Base-by-base conservation (phyloP, 2,888 invertebrate genomes). In the Microdon myrmicae region DNA sequence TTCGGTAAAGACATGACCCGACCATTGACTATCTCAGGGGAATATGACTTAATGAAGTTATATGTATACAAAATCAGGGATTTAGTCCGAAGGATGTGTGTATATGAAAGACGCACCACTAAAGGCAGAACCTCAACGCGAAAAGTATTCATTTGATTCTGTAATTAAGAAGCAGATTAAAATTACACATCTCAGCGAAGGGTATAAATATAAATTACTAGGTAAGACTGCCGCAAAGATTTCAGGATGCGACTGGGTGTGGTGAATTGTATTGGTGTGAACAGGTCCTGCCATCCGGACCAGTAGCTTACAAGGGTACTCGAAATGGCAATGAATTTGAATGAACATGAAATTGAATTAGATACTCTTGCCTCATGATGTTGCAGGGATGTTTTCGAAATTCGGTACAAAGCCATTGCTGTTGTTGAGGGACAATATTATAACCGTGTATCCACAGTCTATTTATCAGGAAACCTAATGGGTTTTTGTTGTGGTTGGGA, bases 331-430 rank as follows among this genome's bases (percentile, higher is more conserved):
- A 59, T 58, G 66, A 58, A 66, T 66, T 59, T 39, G 34, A 66
- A 59, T 66, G 53, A 66, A 66, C 59, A 66, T 43, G 38, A 59
- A 66, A 66, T 66, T 66, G 59, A 59, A 66, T 66, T 66, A 66
- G 17, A 20, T 49, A 47, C 53, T n/a, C n/a, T n/a, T n/a, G n/a
- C n/a, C n/a, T n/a, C n/a, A n/a, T n/a, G n/a, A n/a, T n/a, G n/a
- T n/a, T n/a, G n/a, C n/a, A n/a, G n/a, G n/a, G n/a, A n/a, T n/a
- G n/a, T n/a, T n/a, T n/a, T n/a, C n/a, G n/a, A n/a, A n/a, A n/a
- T n/a, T n/a, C n/a, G n/a, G n/a, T n/a, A n/a, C n/a, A n/a, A n/a
- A n/a, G n/a, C n/a, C n/a, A n/a, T n/a, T n/a, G n/a, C n/a, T n/a
- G n/a, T n/a, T n/a, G n/a, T n/a, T n/a, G n/a, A n/a, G n/a, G n/a